Evolutionary conservation across 1,140 invertebrate species (phyloP).

Genomic region (Antheraea pernyi): DNA sequence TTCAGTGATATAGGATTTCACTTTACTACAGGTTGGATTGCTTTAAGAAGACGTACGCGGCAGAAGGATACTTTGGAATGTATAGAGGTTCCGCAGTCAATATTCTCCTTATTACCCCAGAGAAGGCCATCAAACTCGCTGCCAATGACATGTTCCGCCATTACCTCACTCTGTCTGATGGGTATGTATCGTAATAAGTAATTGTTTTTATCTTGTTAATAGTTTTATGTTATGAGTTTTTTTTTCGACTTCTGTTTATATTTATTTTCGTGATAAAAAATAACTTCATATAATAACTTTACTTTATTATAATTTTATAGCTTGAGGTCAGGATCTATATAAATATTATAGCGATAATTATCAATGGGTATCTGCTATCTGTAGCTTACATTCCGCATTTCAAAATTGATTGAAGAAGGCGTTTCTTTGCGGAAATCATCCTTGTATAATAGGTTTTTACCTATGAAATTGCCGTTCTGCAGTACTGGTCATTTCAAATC

Average conservation of each 20-base stretch:
- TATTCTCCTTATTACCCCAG: conserved; percentile 98
- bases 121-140: conserved; percentile 99
- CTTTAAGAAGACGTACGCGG: conserved; percentile 93
- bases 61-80: conserved; percentile 98
- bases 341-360: neutral
- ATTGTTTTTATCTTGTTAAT: too few relatives aligned
- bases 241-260: too few relatives aligned
- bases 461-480: too few relatives aligned
- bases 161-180: conserved; percentile 81
- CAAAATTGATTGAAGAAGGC: too few relatives aligned
- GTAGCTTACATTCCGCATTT: neutral
- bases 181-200: conserved; percentile 50
- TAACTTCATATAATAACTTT: too few relatives aligned
- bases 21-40: conserved; percentile 90
- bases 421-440: too few relatives aligned
- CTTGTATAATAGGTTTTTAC: too few relatives aligned
- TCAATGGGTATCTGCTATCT: neutral
- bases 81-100: conserved; percentile 98
- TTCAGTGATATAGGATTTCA: too few relatives aligned
- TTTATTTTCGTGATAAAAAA: too few relatives aligned
- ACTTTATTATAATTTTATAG: too few relatives aligned
- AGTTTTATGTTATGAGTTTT: neutral
- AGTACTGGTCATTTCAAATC: too few relatives aligned
- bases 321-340: neutral
- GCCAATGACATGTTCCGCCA: conserved; percentile 99